Percentiles rank a stretch among this genome's conserved stretches.
These are phyloP conservation scores for Hydrolagus affinis DNA, from an alignment of 2,113 vertebrate genomes.

Conservation along the genomic window DNA sequence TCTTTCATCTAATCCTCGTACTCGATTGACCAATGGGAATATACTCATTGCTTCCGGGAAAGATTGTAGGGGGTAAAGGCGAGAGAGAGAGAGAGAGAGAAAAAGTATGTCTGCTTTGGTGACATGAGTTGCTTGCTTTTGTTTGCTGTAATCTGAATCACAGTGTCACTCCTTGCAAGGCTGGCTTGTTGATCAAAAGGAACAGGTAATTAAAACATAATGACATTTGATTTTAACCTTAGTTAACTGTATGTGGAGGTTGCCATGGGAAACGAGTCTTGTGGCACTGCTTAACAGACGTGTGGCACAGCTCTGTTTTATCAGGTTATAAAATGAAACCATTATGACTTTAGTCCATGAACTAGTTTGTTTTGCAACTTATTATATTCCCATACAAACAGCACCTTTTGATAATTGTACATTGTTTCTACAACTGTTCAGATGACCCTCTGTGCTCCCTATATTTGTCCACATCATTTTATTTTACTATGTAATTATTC, in stretches of 20 bases:
- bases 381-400: not conserved
- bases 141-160: constrained; percentile 14
- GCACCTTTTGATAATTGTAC: not conserved
- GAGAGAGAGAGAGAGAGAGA: not conserved
- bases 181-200: not conserved
- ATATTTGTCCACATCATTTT: not conserved
- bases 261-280: constrained; percentile 12
- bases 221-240: not conserved
- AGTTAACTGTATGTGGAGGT: not conserved
- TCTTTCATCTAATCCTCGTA: constrained; percentile 6
- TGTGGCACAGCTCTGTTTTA: not conserved
- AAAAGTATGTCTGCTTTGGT: not conserved
- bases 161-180: not conserved
- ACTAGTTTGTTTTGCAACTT: not conserved
- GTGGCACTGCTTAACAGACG: not conserved
- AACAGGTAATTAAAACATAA: constrained; percentile 3
- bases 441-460: not conserved
- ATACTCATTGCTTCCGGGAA: no score
- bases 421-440: not conserved
- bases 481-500: not conserved
- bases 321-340: not conserved
- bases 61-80: no score
- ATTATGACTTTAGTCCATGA: not conserved
- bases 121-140: constrained; percentile 7
- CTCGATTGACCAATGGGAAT: not conserved